Conservation (phyloP, 2,113 vertebrate genomes). For the Centropus unirufus region DNA sequence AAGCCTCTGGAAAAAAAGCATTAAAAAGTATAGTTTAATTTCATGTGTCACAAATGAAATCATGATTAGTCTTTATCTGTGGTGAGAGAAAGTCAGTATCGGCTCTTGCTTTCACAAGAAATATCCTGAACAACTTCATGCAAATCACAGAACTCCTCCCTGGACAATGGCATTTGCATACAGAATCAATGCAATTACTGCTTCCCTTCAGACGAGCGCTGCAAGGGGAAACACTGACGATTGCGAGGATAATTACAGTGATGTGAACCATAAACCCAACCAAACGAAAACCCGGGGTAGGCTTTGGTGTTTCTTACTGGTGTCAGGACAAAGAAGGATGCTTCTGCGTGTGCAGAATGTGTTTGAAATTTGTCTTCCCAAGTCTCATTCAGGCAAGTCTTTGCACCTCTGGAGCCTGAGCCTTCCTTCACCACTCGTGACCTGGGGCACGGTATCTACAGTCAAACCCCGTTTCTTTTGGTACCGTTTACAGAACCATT, state of each 20-base stretch:
- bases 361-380: background rate
- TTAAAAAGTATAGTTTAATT: background rate
- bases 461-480: background rate
- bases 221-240: background rate
- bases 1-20: background rate
- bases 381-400: background rate
- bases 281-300: background rate
- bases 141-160: background rate
- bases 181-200: background rate
- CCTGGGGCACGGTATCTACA: background rate
- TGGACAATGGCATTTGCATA: background rate
- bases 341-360: background rate
- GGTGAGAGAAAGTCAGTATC: background rate
- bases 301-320: background rate
- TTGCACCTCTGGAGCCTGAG: background rate
- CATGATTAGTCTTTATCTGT: background rate
- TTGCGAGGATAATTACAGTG: background rate
- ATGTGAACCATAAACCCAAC: background rate
- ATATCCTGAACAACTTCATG: background rate
- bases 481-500: background rate
- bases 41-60: background rate
- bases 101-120: background rate
- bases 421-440: background rate
- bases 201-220: background rate
- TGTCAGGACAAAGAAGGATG: background rate